phyloP scores from a whole-genome alignment of 2,797 vertebrate species.

The Rhinogobio ventralis region DNA sequence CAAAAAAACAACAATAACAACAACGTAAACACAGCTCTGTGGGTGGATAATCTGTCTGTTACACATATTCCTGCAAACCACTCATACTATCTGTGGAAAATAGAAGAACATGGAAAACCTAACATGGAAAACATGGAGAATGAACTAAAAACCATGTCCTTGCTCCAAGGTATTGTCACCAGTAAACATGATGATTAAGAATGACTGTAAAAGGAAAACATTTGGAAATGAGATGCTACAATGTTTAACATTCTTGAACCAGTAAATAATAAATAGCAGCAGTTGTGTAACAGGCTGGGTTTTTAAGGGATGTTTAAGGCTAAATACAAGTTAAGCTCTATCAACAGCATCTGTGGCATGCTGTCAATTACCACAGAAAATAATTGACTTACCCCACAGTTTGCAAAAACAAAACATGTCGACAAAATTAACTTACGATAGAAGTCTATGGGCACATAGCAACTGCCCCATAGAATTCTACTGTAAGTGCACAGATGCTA shows the following conservation, averaged over 20 bases:
- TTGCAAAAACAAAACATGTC: constrained; percentile 6
- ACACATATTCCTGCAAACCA: constrained; percentile 6
- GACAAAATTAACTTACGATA: background rate
- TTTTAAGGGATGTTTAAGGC: constrained; percentile 6
- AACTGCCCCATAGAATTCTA: background rate
- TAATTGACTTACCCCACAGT: constrained; percentile 11
- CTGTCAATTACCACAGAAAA: constrained; percentile 9
- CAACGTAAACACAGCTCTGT: constrained; percentile 26
- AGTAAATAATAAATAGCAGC: constrained; percentile 16
- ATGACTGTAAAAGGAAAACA: background rate
- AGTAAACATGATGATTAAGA: constrained; percentile 9
- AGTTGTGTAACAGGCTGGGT: background rate
- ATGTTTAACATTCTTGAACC: background rate
- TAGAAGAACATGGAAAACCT: constrained; percentile 1
- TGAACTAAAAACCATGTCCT: constrained; percentile 1
- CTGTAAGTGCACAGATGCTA: background rate
- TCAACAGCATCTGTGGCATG: background rate
- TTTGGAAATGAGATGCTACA: background rate
- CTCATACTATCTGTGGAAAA: constrained; percentile 7
- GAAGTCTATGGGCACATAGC: background rate
- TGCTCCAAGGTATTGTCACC: constrained; percentile 11
- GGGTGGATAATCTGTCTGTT: constrained; percentile 39
- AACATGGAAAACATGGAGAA: too few species aligned
- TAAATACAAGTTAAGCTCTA: constrained; percentile 19
- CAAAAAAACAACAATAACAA: constrained; percentile 47